Conservation (phyloP, 2,113 vertebrate species). For the Salvelinus fontinalis region DNA sequence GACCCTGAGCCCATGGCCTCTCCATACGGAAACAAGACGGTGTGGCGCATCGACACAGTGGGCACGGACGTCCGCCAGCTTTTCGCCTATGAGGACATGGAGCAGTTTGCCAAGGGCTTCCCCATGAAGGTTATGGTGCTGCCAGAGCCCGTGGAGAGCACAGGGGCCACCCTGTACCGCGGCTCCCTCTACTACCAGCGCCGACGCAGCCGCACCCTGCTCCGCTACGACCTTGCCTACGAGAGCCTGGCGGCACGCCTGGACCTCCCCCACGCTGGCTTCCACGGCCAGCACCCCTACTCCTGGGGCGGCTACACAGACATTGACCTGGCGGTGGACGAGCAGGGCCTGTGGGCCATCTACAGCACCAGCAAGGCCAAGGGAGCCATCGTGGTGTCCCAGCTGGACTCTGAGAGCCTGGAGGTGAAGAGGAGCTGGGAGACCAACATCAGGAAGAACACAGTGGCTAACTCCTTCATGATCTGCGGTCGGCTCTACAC, state of each 20-base stretch:
- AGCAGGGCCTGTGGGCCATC: slow-evolving; percentile 87
- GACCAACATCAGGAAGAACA: slow-evolving; percentile 87
- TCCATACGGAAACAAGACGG: slow-evolving; percentile 75
- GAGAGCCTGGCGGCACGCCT: slow-evolving; percentile 73
- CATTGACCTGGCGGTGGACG: slow-evolving; percentile 88
- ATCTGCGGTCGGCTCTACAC: slow-evolving; percentile 89
- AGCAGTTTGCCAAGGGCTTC: slow-evolving; percentile 81
- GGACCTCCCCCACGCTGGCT: slow-evolving; percentile 82
- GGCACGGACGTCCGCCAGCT: slow-evolving; percentile 86
- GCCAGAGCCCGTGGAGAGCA: slow-evolving; percentile 85
- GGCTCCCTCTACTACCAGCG: slow-evolving; percentile 84
- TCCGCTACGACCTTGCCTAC: slow-evolving; percentile 78
- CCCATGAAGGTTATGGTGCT: slow-evolving; percentile 82
- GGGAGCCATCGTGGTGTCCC: slow-evolving; percentile 89
- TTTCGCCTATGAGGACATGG: slow-evolving; percentile 79
- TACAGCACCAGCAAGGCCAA: slow-evolving; percentile 84
- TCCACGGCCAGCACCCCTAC: slow-evolving; percentile 88
- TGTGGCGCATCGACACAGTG: slow-evolving; percentile 86
- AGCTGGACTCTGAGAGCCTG: slow-evolving; percentile 81
- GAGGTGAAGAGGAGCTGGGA: slow-evolving; percentile 83
- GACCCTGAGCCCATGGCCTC: slow-evolving; percentile 79
- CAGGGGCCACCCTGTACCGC: slow-evolving; percentile 79
- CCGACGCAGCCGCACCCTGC: slow-evolving; percentile 43
- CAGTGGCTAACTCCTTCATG: slow-evolving; percentile 89
- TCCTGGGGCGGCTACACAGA: slow-evolving; percentile 94